These are phyloP conservation scores for Drosophila sp. DNA, from an alignment of 1,140 invertebrate genomes.

Conservation along the genomic window DNA sequence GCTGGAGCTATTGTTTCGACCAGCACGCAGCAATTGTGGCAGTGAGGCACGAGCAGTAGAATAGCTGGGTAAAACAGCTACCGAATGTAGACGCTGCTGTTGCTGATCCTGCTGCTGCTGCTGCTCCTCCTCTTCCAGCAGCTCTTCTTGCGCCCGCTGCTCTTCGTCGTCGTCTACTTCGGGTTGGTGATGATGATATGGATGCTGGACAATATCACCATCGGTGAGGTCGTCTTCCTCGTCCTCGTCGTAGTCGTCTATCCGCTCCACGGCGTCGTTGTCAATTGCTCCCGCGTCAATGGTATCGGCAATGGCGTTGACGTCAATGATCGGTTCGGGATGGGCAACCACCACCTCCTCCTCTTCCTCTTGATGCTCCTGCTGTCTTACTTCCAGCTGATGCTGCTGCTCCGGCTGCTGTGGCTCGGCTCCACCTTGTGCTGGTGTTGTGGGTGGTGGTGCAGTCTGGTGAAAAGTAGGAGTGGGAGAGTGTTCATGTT, in stretches of 20 bases:
- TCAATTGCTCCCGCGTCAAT: conserved; percentile 68
- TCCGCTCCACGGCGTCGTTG: conserved; percentile 71
- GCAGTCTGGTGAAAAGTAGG: conserved; percentile 68
- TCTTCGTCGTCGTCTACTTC: conserved; percentile 43
- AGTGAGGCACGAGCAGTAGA: conserved; percentile 52
- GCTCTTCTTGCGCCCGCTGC: conserved; percentile 13
- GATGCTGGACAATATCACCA: conserved; percentile 38
- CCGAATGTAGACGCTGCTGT: conserved; percentile 57
- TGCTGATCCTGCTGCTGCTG: conserved; percentile 14
- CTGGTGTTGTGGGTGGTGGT: conserved; percentile 49
- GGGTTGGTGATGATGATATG: conserved; percentile 9
- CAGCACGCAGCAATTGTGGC: conserved; percentile 54
- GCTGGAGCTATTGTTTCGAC: conserved; percentile 30
- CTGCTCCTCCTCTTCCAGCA: conserved; percentile 16
- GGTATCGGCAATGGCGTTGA: conserved; percentile 70
- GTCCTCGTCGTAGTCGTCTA: conserved; percentile 73
- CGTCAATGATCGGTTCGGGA: conserved; percentile 41
- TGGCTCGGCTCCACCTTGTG: conserved; percentile 31
- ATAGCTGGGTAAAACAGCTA: conserved; percentile 62
- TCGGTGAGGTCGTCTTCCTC: conserved; percentile 56
- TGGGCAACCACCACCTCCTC: conserved; percentile 13
- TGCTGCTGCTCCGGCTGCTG: conserved; percentile 1
- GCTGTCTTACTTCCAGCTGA: conserved; percentile 8
- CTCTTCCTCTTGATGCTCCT: conserved; percentile 15
- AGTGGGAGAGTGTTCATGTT: conserved; percentile 75